Evolutionary conservation across 1,140 invertebrate genomes (phyloP).

Genomic region (Philopotamus ludificatus): DNA sequence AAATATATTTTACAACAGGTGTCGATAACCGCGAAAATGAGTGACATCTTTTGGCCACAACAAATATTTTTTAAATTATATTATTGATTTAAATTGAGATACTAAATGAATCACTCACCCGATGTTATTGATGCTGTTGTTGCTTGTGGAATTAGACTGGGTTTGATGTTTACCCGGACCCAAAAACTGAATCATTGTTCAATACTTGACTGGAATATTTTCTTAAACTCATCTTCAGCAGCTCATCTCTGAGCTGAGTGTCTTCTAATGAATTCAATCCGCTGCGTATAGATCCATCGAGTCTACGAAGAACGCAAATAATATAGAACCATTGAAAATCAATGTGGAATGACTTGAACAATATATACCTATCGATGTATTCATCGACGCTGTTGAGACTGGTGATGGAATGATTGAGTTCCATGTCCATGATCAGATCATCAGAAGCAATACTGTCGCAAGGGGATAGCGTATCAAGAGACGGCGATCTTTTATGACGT

Average conservation of each 20-base stretch:
- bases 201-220: constrained; percentile 23
- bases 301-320: constrained; percentile 41
- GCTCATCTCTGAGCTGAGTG: constrained; percentile 51
- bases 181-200: constrained; percentile 24
- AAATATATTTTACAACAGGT: no score
- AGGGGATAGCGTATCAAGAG: constrained; percentile 73
- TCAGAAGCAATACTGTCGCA: constrained; percentile 78
- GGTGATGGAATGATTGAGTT: constrained; percentile 58
- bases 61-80: no score
- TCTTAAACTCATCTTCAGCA: constrained; percentile 40
- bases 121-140: constrained; percentile 49
- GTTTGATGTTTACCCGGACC: constrained; percentile 41
- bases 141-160: constrained; percentile 50
- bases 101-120: constrained; percentile 46
- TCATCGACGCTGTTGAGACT: constrained; percentile 70
- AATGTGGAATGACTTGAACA: background rate
- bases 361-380: constrained; percentile 62
- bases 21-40: no score
- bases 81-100: no score
- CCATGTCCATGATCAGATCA: constrained; percentile 81
- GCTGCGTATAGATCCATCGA: constrained; percentile 54
- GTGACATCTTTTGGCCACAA: no score
- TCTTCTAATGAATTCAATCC: constrained; percentile 55
- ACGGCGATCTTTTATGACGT: constrained; percentile 60
- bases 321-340: no score